Conservation (phyloP, 1,140 invertebrate species). For the Camponotus vicinus region DNA sequence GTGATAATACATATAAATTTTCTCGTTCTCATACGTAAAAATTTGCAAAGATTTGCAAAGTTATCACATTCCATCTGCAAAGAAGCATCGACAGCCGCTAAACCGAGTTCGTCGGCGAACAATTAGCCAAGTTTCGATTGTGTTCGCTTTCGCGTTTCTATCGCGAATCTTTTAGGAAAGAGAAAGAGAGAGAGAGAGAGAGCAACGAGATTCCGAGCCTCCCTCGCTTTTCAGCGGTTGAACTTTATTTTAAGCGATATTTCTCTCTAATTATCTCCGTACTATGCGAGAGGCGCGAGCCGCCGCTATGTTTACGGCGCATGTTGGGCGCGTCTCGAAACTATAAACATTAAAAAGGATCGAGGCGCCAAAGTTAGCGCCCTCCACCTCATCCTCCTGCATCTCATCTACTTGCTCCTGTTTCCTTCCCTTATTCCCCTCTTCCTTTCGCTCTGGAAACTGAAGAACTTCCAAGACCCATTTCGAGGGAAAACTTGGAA, state of each 20-base stretch:
- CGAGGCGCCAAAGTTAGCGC: constrained; percentile 69
- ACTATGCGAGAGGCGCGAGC: constrained; percentile 49
- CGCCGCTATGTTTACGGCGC: constrained; percentile 65
- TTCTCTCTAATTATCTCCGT: constrained; percentile 85
- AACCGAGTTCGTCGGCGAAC: constrained; percentile 68
- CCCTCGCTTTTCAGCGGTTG: constrained; percentile 64
- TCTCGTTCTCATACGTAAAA: background rate
- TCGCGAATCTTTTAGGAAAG: constrained; percentile 4
- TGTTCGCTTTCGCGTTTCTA: constrained; percentile 67
- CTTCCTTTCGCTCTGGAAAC: constrained; percentile 39
- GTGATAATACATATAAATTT: too few relatives aligned
- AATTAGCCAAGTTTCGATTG: constrained; percentile 83
- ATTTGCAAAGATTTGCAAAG: background rate
- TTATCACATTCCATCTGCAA: background rate
- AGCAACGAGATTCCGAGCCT: background rate
- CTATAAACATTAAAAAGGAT: constrained; percentile 74
- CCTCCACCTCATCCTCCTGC: constrained; percentile 27
- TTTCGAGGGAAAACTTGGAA: constrained; percentile 78
- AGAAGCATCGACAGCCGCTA: constrained; percentile 58
- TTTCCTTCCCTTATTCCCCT: constrained; percentile 10
- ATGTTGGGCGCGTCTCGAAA: constrained; percentile 69
- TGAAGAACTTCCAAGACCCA: constrained; percentile 66
- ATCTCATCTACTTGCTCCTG: constrained; percentile 30
- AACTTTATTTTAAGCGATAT: constrained; percentile 84
- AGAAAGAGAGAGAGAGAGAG: background rate